Evolutionary conservation across 1,140 invertebrate genomes (phyloP).

Genomic region (Lamellibrachia luymesi): DNA sequence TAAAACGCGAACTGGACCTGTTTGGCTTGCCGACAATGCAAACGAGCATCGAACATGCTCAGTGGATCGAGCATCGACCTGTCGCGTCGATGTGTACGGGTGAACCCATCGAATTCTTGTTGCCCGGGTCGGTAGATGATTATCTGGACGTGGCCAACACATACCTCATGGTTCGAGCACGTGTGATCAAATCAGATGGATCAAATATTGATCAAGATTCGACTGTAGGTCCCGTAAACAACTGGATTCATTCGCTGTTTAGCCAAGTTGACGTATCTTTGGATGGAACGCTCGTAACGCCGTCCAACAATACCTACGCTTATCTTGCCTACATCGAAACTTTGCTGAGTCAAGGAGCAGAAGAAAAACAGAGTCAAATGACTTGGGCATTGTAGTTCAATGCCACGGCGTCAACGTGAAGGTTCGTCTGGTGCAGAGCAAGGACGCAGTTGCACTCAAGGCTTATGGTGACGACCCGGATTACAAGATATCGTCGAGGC

Average conservation of each 20-base stretch:
- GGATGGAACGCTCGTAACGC: not conserved
- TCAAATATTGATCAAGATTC: not conserved
- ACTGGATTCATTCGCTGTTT: not conserved
- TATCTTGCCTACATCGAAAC: not conserved
- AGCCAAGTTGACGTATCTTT: not conserved
- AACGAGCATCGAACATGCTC: not conserved
- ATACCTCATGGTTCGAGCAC: not conserved
- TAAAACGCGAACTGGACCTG: not conserved
- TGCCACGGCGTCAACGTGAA: not conserved
- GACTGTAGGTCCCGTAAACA: not conserved
- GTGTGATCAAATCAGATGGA: not conserved
- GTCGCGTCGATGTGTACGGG: not conserved
- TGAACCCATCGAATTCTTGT: not conserved
- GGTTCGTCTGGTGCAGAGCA: not conserved
- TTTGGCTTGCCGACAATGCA: not conserved
- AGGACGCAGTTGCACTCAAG: not conserved
- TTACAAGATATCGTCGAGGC: not conserved
- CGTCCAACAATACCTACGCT: not conserved
- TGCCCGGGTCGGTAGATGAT: not conserved
- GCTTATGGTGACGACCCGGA: not conserved
- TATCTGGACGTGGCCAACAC: not conserved
- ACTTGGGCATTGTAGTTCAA: not conserved
- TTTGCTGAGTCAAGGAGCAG: not conserved
- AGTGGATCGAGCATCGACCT: not conserved
- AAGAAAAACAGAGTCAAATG: not conserved